Base-by-base conservation (phyloP, 30 jellyfish, hydroid and myxozoan species). In the Nemopilema nomurai region DNA sequence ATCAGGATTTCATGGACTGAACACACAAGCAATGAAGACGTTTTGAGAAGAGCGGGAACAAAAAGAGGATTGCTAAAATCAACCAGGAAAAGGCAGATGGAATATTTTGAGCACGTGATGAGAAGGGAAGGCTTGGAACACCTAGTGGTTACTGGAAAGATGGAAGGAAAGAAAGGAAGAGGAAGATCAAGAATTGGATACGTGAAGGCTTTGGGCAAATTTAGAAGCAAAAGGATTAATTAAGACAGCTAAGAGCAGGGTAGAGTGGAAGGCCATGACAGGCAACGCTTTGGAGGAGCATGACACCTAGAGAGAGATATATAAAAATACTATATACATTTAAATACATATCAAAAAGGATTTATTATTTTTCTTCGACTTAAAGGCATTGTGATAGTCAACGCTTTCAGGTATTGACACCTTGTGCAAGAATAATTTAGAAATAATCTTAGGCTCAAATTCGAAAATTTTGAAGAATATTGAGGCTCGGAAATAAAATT, bases 281-380 rank as follows among this genome's bases (percentile, higher is more conserved):
- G 19, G 75, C 86, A 8, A 51, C 86, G 73, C 25, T 25, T 74
- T 76, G 75, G 52, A 9, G 27, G 74, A 62, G 24, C 25, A 76
- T 51, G 74, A 57, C 73, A 76, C 73, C 86, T 76, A 53, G 26
- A 49, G 86, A n/a, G n/a, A n/a, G n/a, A n/a, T n/a, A n/a, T n/a
- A n/a, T n/a, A n/a, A n/a, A n/a, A n/a, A n/a, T n/a, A n/a, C n/a
- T n/a, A n/a, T n/a, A n/a, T n/a, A n/a, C n/a, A n/a, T n/a, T n/a
- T n/a, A n/a, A n/a, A n/a, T n/a, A n/a, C n/a, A n/a, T n/a, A n/a
- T n/a, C n/a, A n/a, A n/a, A n/a, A n/a, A n/a, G n/a, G n/a, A n/a
- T n/a, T n/a, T n/a, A n/a, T n/a, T n/a, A n/a, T n/a, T n/a, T n/a
- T n/a, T n/a, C n/a, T n/a, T n/a, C n/a, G n/a, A n/a, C n/a, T n/a